Base-by-base conservation (phyloP, 2,888 invertebrate species). In the Rapana venosa region DNA sequence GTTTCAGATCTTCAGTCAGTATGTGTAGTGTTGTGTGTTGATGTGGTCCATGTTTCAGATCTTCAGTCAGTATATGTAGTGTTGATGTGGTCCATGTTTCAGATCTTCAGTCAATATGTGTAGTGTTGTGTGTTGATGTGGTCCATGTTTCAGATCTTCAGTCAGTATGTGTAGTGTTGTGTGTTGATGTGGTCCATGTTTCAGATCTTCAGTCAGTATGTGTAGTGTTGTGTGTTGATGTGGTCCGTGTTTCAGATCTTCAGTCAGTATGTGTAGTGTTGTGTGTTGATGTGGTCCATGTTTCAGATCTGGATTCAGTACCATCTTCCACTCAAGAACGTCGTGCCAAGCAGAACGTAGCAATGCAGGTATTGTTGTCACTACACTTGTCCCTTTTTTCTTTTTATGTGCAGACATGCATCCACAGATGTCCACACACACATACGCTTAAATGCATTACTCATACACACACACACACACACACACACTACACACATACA, bases 301-400 rank as follows among this genome's bases (percentile, higher is more conserved):
- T 66, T 85, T 66, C 66, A 84, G 83, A 77, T 85, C 6, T n/a
- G 6, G 47, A 79, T 1, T 58, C 35, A 30, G 47, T 85, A 17
- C 35, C 47, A 32, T 61, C 90, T 22, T 77, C 81, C 26, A 91
- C 93, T 58, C 95, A 95, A 85, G 94, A 93, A 89, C 96, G 96
- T 92, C 97, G 97, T 91, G 96, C 97, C 2, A 97, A 98, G 91
- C 98, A 98, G 94, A 98, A 98, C 96, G 97, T 98, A 85, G 98
- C 98, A 0, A 97, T 98, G 97, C 96, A 96, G 95, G 96, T 94
- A 92, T 47, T 1, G 47, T n/a, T 47, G 47, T 47, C 47, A 47
- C 47, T 8, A 47, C 47, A 47, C 47, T 47, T 47, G 47, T 8
- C 47, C 47, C 8, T 8, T 47, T 47, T 47, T 47, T 47, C 4